These are phyloP conservation scores for Pogonomyrmex californicus DNA, from an alignment of 1,140 invertebrate genomes.

Conservation along the genomic window DNA sequence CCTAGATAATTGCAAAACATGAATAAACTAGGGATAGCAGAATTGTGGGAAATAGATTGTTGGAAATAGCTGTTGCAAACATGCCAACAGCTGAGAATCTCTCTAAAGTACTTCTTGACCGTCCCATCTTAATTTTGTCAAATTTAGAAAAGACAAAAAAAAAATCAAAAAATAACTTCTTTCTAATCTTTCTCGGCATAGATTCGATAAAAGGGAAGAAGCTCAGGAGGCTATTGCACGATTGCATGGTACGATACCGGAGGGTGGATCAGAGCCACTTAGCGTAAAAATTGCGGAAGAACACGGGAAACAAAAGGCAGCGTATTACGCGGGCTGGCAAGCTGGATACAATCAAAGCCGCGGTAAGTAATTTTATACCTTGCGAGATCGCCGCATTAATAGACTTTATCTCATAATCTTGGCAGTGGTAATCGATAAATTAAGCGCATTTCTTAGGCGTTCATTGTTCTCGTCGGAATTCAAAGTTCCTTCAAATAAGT, in stretches of 20 bases:
- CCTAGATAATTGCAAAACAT: slow-evolving; percentile 30
- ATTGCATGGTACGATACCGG: slow-evolving; percentile 94
- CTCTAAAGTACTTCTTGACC: neutral
- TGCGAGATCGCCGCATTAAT: slow-evolving; percentile 50
- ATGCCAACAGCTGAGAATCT: slow-evolving; percentile 58
- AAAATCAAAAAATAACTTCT: neutral
- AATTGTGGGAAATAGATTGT: slow-evolving; percentile 38
- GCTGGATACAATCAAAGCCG: slow-evolving; percentile 88
- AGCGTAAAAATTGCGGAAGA: slow-evolving; percentile 97
- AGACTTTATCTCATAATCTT: slow-evolving; percentile 59
- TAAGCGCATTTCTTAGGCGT: neutral
- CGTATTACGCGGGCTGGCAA: slow-evolving; percentile 89
- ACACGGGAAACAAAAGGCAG: slow-evolving; percentile 96
- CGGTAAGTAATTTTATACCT: slow-evolving; percentile 81
- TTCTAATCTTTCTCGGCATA: neutral
- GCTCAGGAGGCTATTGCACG: slow-evolving; percentile 95
- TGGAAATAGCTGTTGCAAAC: slow-evolving; percentile 63
- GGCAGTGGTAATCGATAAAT: slow-evolving; percentile 69
- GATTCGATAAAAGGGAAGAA: slow-evolving; percentile 92
- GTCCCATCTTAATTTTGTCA: slow-evolving; percentile 3
- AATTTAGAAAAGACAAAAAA: too few relatives aligned
- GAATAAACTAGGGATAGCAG: slow-evolving; percentile 2
- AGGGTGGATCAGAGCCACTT: slow-evolving; percentile 94
- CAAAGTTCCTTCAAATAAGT: neutral
- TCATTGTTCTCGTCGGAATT: slow-evolving; percentile 30